Base-by-base conservation (phyloP, 2,113 vertebrate species). In the Cepphus grylle region DNA sequence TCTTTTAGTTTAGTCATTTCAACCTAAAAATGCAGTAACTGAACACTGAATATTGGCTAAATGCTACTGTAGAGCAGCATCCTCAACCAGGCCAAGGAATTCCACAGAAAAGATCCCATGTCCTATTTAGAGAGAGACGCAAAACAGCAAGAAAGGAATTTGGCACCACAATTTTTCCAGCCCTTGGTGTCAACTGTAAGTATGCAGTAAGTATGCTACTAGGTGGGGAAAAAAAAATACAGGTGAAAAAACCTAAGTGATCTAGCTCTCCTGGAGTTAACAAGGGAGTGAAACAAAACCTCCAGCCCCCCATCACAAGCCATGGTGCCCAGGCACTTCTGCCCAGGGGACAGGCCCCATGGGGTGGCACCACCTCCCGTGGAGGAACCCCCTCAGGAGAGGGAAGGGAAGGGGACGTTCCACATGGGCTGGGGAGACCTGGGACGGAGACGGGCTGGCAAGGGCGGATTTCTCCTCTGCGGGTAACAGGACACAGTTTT, bases 311-410 rank as follows among this genome's bases (percentile, higher is more conserved):
- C 20, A 7, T 0, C 11, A 0, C 26, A 3, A 7, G 10, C 20
- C 38, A 16, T 0, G 5, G 10, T 2, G 20, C 11, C 34, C 45
- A 9, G 21, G 26, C 3, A 5, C 32, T 6, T 2, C 26, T 7
- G 6, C 20, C 2, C 3, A 12, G 17, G 2, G 0, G 52, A 4
- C 9, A 16, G 63, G 9, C 7, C 38, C 32, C 7, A 1, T 18
- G 1, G 20, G n/a, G 42, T 12, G 0, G 26, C 4, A 5, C 12
- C 17, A 2, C 13, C 25, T 6, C 38, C 36, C 17, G 1, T 0
- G 8, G 15, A 12, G 25, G 14, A 42, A 53, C 11, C 0, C 2
- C 47, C 17, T 15, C 40, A 3, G 32, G 53, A 22, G 11, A 4
- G 26, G 1, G 3, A 23, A 34, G 12, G 4, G 2, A 0, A 1